Evolutionary conservation across 2,797 vertebrate genomes (phyloP), one percentile per base, ranked within the genome.

Genomic region (Leontopithecus rosalia): DNA sequence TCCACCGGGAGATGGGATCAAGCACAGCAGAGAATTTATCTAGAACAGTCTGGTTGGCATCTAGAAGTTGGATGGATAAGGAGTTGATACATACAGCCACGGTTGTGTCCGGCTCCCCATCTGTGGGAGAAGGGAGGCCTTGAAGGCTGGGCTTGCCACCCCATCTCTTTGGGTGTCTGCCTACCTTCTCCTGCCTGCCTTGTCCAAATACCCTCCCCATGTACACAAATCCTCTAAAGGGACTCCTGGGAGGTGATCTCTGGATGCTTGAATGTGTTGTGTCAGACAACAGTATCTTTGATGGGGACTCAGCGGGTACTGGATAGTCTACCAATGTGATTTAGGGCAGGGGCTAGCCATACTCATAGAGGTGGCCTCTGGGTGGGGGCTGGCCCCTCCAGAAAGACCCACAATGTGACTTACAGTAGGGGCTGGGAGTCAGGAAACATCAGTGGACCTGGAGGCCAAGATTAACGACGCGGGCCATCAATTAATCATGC

Each of bases 41-140:
- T 6, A 98, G 70, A 5, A 88, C 13, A 0, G 7, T 30, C 61
- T 61, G n/a, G 86, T 72, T 41, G 1, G 77, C 80, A 46, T 97
- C 96, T 55, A 97, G 70, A 52, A 98, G 97, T 7, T 48, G 50
- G 36, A 98, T 91, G n/a, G n/a, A n/a, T n/a, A 2, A 15, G 9
- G 33, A 98, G 96, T 9, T 19, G 22, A 5, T 97, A 98, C 10
- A 0, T 17, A 64, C 97, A 97, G 88, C 95, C 93, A 28, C 95
- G 58, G 24, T 96, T 91, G 0, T 85, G 12, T 2, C 83, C 73
- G 28, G 92, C 90, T 20, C 94, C 95, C 97, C 95, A 97, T 95
- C 97, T 98, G 58, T 4, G 19, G 52, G 89, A 64, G 3, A n/a
- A 52, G 2, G 2, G 41, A 82, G 77, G 26, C 22, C 14, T 36